A percentile compares a stretch with the other conserved stretches of the same genome.
Evolutionary conservation across 2,797 vertebrate genomes (phyloP).

Genomic region (Austrolebias charrua): DNA sequence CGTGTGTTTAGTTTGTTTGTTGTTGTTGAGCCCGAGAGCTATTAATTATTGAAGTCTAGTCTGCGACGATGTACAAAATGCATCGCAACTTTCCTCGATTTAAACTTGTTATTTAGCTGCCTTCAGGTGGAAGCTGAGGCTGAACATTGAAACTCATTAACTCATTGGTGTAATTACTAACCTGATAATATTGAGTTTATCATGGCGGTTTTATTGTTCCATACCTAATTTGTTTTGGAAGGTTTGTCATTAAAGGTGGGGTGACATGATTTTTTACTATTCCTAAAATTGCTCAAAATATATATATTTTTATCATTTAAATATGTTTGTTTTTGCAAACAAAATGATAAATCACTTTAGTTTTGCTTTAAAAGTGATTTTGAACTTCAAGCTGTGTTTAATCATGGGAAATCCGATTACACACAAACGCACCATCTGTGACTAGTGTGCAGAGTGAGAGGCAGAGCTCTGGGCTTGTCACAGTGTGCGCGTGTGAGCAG

Average conservation of each 20-base stretch:
- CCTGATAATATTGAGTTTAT: conserved; percentile 37
- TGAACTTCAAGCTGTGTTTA: too few relatives aligned
- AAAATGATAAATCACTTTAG: too few relatives aligned
- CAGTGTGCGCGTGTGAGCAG: too few relatives aligned
- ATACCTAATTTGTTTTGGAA: conserved; percentile 31
- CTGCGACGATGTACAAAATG: conserved; percentile 59
- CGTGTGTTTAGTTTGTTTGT: conserved; percentile 39
- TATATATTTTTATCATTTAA: too few relatives aligned
- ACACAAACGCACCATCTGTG: too few relatives aligned
- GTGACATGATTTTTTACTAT: conserved; percentile 15
- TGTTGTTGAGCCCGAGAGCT: conserved; percentile 59
- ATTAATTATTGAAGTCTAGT: conserved; percentile 79
- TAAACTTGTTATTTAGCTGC: conserved; percentile 70
- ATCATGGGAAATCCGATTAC: too few relatives aligned
- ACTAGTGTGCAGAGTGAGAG: too few relatives aligned
- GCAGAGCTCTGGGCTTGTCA: too few relatives aligned
- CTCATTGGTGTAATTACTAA: conserved; percentile 60
- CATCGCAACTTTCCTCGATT: conserved; percentile 57
- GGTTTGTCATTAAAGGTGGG: too few relatives aligned
- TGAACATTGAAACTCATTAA: conserved; percentile 63
- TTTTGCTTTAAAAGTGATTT: too few relatives aligned
- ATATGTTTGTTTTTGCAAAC: too few relatives aligned
- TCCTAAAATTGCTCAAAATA: conserved; percentile 22
- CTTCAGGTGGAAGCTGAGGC: conserved; percentile 54
- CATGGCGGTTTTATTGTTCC: conserved; percentile 27